A percentile compares a stretch with the other conserved stretches of the same genome.
phyloP scores from a whole-genome alignment of 2,797 vertebrate genomes.

The Tiaroga cobitis region DNA sequence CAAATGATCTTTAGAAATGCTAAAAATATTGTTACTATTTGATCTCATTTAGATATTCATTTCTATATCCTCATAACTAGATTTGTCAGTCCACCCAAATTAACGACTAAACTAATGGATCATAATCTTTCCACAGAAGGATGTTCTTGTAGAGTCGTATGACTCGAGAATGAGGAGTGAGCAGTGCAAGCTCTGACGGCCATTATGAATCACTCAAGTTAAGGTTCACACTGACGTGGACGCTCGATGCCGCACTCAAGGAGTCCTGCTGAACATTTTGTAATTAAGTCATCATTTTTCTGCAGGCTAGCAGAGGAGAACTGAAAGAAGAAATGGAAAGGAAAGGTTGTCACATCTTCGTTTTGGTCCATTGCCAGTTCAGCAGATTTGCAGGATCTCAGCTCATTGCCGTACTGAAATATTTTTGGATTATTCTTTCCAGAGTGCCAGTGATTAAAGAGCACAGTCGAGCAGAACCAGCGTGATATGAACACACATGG shows the following conservation, averaged over 20 bases:
- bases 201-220: background rate
- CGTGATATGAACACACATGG: background rate
- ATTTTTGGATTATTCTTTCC: background rate
- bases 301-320: background rate
- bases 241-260: background rate
- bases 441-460: slow-evolving; percentile 12
- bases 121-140: too few species aligned
- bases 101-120: background rate
- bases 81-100: background rate
- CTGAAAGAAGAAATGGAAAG: background rate
- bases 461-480: background rate
- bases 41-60: background rate
- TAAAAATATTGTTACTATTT: background rate
- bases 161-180: background rate
- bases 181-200: background rate
- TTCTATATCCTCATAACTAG: background rate
- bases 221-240: background rate
- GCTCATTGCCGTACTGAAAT: background rate
- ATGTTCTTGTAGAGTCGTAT: background rate
- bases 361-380: slow-evolving; percentile 9
- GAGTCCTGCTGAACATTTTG: background rate
- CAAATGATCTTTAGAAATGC: background rate
- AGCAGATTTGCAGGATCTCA: background rate
- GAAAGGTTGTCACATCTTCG: background rate
- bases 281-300: slow-evolving; percentile 27